A percentile compares a stretch with the other conserved stretches of the same genome.
phyloP scores from a whole-genome alignment of 1,140 invertebrate species.

The Zaprionus taronus region DNA sequence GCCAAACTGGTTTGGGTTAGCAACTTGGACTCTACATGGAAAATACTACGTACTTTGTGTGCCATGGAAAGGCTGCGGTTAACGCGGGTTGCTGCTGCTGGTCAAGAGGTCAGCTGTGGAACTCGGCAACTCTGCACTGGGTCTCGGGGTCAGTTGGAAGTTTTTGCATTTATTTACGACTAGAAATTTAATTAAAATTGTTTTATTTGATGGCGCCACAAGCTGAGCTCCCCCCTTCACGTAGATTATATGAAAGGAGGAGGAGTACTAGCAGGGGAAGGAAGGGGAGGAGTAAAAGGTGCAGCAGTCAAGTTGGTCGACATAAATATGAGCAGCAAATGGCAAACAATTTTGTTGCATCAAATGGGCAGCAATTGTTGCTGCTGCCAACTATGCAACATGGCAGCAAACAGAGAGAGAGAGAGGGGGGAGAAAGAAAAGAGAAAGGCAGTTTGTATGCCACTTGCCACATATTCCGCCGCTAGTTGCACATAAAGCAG shows the following conservation, averaged over 20 bases:
- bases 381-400: slow-evolving; percentile 56
- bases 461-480: slow-evolving; percentile 20
- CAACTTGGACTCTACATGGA: too few relatives aligned
- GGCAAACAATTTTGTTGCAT: slow-evolving; percentile 63
- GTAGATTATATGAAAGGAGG: neutral
- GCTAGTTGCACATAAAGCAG: slow-evolving; percentile 42
- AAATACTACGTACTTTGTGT: slow-evolving; percentile 21
- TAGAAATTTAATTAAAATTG: slow-evolving; percentile 72
- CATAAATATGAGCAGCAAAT: slow-evolving; percentile 49
- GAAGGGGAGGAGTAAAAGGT: neutral
- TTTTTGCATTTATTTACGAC: slow-evolving; percentile 63
- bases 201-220: slow-evolving; percentile 34
- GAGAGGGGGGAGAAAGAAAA: neutral
- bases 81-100: slow-evolving; percentile 22
- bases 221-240: neutral
- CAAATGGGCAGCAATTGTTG: slow-evolving; percentile 66
- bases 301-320: neutral
- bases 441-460: slow-evolving; percentile 24
- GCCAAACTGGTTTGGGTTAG: slow-evolving; percentile 59
- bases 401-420: slow-evolving; percentile 13
- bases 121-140: neutral
- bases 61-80: slow-evolving; percentile 55
- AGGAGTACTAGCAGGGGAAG: too few relatives aligned
- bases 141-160: slow-evolving; percentile 21
- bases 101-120: slow-evolving; percentile 64